Percentiles rank a stretch among this genome's conserved stretches.
phyloP scores from a whole-genome alignment of 2,888 invertebrate genomes.

The Mythimna lalbum region DNA sequence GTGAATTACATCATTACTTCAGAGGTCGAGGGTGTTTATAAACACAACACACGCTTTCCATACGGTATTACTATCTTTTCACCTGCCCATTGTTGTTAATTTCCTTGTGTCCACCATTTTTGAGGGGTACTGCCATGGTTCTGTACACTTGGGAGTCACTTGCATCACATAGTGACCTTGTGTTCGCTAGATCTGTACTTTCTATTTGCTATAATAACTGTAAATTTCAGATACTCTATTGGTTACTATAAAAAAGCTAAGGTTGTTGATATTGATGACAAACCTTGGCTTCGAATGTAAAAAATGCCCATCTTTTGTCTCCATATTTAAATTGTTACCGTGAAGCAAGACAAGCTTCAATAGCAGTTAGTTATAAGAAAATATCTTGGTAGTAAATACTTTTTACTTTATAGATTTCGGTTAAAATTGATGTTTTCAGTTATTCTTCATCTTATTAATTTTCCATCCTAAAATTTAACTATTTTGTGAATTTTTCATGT shows the following conservation, averaged over 20 bases:
- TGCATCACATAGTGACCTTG: constrained; percentile 81
- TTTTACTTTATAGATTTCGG: background rate
- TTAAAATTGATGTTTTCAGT: background rate
- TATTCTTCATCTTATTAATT: no score
- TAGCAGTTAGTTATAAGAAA: background rate
- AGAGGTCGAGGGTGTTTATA: constrained; percentile 89
- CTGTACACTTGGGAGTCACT: constrained; percentile 59
- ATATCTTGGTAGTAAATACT: background rate
- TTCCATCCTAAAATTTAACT: background rate
- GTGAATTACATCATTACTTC: constrained; percentile 83
- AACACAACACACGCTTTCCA: constrained; percentile 81
- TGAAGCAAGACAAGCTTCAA: background rate
- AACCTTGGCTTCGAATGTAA: constrained; percentile 11
- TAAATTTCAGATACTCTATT: constrained; percentile 52
- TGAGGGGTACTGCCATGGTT: constrained; percentile 39
- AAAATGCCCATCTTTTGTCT: background rate
- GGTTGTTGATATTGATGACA: constrained; percentile 15
- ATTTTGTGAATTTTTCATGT: background rate
- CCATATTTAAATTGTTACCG: background rate
- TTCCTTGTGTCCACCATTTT: constrained; percentile 24
- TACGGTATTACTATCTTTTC: constrained; percentile 44
- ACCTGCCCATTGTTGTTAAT: constrained; percentile 14
- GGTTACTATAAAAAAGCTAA: constrained; percentile 30
- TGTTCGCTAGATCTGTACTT: constrained; percentile 73
- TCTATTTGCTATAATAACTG: constrained; percentile 71